Evolutionary conservation across 2,113 vertebrate genomes (phyloP).

Genomic region (Sterna hirundo): DNA sequence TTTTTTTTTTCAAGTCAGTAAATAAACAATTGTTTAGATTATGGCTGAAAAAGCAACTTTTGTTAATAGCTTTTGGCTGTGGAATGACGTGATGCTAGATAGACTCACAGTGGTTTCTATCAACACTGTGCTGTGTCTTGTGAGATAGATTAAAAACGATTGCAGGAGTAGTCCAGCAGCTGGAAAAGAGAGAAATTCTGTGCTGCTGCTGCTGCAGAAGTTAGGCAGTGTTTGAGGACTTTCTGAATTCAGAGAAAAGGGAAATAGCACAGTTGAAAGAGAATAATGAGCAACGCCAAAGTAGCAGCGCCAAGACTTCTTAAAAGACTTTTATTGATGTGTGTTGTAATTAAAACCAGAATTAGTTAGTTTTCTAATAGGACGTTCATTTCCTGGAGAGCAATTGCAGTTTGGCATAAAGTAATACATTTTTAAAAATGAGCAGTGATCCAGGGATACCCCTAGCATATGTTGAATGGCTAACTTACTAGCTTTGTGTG

Average conservation of each 20-base stretch:
- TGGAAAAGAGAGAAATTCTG: background rate
- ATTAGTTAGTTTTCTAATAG: conserved; percentile 41
- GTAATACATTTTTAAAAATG: conserved; percentile 18
- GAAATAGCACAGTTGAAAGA: background rate
- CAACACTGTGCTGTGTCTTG: background rate
- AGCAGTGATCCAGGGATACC: conserved; percentile 23
- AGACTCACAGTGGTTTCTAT: background rate
- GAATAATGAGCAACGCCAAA: conserved; percentile 14
- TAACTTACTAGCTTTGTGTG: conserved; percentile 26
- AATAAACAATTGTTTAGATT: conserved; percentile 1
- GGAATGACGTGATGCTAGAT: background rate
- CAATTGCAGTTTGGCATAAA: conserved; percentile 43
- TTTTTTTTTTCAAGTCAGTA: background rate
- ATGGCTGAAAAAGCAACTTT: background rate
- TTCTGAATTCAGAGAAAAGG: background rate
- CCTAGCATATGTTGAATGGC: background rate
- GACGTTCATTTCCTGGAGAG: conserved; percentile 31
- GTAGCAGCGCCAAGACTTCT: background rate
- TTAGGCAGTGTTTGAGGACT: background rate
- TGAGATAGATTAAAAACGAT: background rate
- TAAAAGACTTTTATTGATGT: conserved; percentile 36
- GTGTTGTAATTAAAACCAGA: conserved; percentile 55
- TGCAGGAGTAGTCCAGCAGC: background rate
- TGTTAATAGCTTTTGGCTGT: background rate
- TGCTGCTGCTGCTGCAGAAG: background rate